Base-by-base conservation (phyloP, 2,797 vertebrate genomes). In the Protosalanx chinensis region DNA sequence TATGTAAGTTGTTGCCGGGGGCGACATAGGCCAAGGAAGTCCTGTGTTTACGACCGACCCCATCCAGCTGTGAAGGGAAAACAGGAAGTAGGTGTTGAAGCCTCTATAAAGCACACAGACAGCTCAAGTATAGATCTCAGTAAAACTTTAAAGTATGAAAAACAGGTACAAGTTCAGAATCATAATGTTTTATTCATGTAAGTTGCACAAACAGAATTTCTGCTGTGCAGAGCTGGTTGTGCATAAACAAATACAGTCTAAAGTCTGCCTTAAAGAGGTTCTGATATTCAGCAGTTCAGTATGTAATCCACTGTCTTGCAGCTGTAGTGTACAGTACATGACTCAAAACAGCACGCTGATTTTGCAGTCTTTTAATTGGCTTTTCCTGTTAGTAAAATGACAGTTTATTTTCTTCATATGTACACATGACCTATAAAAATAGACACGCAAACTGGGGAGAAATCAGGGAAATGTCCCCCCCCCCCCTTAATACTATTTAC, bases 31-130 rank as follows among this genome's bases (percentile, higher is more conserved):
- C 83, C 86, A 84, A 86, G 86, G 86, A 88, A 85, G 85, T 88
- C 86, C 84, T 87, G 85, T 88, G 88, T 90, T 89, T 88, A 87
- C 72, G 76, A 65, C 82, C 77, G 74, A 71, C 71, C 67, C 53
- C 1, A n/a, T n/a, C 73, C 76, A 79, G 70, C 61, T 74, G 81
- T 82, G 76, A 74, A 67, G 77, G 79, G 27, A 72, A 77, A 78
- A 18, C 76, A 69, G 83, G 72, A 82, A 81, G 72, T 78, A 76
- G 75, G 70, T 5, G 72, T 70, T 27, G 71, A 73, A 62, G 51
- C 2, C 56, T 58, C 10, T 58, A 58, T 57, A 23, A 4, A 72
- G 80, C 67, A 73, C 72, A 5, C 1, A 81, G 67, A 78, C 74
- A 69, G 64, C 16, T 15, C 3, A 20, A 13, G 63, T 0, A 73